These are phyloP conservation scores for Rosalia funebris DNA, from an alignment of 2,888 invertebrate genomes.

Conservation along the genomic window DNA sequence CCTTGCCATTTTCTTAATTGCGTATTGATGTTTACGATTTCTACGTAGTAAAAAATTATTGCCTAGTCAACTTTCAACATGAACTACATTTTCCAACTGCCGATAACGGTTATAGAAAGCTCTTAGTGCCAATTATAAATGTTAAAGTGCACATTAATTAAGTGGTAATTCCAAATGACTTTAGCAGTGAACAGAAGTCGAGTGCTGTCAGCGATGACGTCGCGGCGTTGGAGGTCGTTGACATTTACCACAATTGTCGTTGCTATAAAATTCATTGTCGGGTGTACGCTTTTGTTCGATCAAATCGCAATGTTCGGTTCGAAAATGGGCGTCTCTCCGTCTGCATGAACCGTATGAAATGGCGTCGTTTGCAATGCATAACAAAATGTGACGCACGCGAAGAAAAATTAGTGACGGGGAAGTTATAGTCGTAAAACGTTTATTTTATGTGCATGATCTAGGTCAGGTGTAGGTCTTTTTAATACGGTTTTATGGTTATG, in stretches of 20 bases:
- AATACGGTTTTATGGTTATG: not conserved
- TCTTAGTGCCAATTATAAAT: slow-evolving; percentile 17
- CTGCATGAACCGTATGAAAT: not conserved
- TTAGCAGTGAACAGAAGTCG: slow-evolving; percentile 27
- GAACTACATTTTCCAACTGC: not conserved
- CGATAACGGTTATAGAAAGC: not conserved
- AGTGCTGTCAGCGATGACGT: slow-evolving; percentile 18
- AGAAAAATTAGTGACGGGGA: not conserved
- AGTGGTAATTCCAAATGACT: slow-evolving; percentile 20
- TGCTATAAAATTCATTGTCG: not conserved
- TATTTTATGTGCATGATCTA: not conserved
- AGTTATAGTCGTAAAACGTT: not conserved
- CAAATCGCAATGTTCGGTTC: not conserved
- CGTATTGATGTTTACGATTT: no score
- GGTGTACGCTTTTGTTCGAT: not conserved
- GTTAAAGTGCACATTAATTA: slow-evolving; percentile 16
- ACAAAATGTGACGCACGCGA: not conserved
- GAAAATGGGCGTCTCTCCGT: not conserved
- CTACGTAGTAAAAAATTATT: no score
- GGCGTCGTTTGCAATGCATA: not conserved
- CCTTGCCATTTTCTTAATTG: no score
- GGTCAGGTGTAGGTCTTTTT: not conserved
- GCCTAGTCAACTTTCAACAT: no score
- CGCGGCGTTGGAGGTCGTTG: slow-evolving; percentile 38
- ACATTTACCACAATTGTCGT: slow-evolving; percentile 31